Evolutionary conservation across 2,888 invertebrate genomes (phyloP).

Genomic region (Tetragonula carbonaria): DNA sequence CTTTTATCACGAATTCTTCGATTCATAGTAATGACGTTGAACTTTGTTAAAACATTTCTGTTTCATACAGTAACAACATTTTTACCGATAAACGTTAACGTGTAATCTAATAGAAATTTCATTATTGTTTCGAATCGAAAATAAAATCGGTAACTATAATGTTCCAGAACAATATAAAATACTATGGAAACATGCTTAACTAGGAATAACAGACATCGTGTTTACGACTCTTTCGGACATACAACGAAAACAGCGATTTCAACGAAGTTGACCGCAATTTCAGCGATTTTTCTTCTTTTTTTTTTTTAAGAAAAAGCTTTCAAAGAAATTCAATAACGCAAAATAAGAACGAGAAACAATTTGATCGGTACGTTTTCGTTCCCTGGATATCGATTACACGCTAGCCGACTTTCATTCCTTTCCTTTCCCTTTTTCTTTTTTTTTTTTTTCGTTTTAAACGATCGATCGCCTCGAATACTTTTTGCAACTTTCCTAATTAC

Average conservation of each 20-base stretch:
- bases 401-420: background rate
- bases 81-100: background rate
- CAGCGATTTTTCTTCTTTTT: background rate
- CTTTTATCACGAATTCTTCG: background rate
- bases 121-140: background rate
- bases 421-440: no score
- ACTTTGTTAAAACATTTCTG: background rate
- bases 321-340: background rate
- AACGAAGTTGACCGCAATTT: background rate
- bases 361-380: background rate
- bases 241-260: no score
- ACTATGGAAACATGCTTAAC: background rate
- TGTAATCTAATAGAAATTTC: background rate
- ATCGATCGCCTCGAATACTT: constrained; percentile 8
- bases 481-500: constrained; percentile 27
- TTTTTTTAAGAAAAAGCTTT: background rate
- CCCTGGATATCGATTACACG: background rate
- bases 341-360: background rate
- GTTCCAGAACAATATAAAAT: background rate
- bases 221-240: background rate
- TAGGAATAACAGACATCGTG: background rate
- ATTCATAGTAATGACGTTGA: background rate
- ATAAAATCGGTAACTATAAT: constrained; percentile 17
- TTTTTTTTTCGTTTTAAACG: background rate
- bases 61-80: no score